Evolutionary conservation across 2,113 vertebrate genomes (phyloP).

Genomic region (Entomyzon cyanotis): DNA sequence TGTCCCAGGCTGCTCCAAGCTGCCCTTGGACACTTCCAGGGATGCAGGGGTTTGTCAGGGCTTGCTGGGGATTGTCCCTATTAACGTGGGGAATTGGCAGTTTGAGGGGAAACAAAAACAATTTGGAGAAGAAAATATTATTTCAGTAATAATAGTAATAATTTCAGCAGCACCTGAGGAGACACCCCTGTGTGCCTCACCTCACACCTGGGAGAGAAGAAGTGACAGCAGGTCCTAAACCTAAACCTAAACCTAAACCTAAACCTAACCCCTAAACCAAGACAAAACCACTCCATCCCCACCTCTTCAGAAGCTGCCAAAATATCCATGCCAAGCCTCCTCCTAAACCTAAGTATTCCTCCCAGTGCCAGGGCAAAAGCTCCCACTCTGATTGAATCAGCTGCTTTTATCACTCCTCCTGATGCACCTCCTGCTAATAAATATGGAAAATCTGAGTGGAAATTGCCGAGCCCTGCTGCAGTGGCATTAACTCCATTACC

Average conservation of each 20-base stretch:
- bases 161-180: not conserved
- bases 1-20: not conserved
- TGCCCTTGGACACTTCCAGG: not conserved
- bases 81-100: not conserved
- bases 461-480: not conserved
- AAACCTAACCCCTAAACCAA: not conserved
- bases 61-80: not conserved
- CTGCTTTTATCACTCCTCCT: not conserved
- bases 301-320: not conserved
- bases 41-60: not conserved
- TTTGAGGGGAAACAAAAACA: not conserved
- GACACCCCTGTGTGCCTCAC: not conserved
- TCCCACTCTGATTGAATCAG: not conserved
- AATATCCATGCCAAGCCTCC: not conserved
- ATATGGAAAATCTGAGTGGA: not conserved
- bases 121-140: not conserved
- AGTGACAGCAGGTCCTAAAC: not conserved
- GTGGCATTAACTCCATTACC: conserved; percentile 9
- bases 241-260: not conserved
- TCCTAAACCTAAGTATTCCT: not conserved
- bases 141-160: too few species aligned
- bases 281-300: not conserved
- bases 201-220: not conserved
- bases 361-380: not conserved
- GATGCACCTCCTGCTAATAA: not conserved